These are phyloP conservation scores for Latheticus oryzae DNA, from an alignment of 2,888 invertebrate genomes.

Conservation along the genomic window DNA sequence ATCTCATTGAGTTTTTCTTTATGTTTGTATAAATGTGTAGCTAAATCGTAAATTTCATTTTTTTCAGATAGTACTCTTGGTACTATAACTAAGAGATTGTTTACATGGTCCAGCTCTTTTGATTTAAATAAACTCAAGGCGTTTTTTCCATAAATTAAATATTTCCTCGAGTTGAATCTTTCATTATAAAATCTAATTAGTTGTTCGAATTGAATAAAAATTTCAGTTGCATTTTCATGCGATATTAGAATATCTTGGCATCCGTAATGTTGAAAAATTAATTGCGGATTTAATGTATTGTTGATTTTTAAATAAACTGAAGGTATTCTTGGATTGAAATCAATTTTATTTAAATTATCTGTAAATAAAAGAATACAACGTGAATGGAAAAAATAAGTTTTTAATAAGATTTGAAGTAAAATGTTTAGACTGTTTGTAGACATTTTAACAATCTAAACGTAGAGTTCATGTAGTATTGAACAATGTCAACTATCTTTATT, in stretches of 20 bases:
- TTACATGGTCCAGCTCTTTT: slow-evolving; percentile 46
- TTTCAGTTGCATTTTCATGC: slow-evolving; percentile 39
- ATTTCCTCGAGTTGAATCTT: slow-evolving; percentile 47
- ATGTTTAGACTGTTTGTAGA: slow-evolving; percentile 42
- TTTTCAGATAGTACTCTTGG: too few species aligned
- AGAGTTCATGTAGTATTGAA: too few species aligned
- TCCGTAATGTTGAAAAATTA: slow-evolving; percentile 50
- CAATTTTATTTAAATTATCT: slow-evolving; percentile 38
- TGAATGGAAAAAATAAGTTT: slow-evolving; percentile 48
- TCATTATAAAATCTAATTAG: slow-evolving; percentile 45
- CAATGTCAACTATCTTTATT: too few species aligned
- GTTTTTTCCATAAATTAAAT: slow-evolving; percentile 31
- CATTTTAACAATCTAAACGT: too few species aligned
- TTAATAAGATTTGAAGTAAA: slow-evolving; percentile 47
- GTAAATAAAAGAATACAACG: slow-evolving; percentile 50
- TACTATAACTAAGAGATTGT: slow-evolving; percentile 43
- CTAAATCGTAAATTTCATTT: slow-evolving; percentile 8
- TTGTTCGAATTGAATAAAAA: slow-evolving; percentile 48
- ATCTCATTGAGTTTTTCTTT: slow-evolving; percentile 30
- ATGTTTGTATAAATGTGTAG: slow-evolving; percentile 10
- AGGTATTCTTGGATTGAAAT: slow-evolving; percentile 29
- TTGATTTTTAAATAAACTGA: slow-evolving; percentile 37
- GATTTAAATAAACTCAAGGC: slow-evolving; percentile 43
- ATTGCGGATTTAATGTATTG: slow-evolving; percentile 30
- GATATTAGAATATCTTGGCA: slow-evolving; percentile 52